A percentile compares a stretch with the other conserved stretches of the same genome.
These are phyloP conservation scores for Hesperophylax magnus DNA, from an alignment of 1,140 invertebrate species.

Conservation along the genomic window DNA sequence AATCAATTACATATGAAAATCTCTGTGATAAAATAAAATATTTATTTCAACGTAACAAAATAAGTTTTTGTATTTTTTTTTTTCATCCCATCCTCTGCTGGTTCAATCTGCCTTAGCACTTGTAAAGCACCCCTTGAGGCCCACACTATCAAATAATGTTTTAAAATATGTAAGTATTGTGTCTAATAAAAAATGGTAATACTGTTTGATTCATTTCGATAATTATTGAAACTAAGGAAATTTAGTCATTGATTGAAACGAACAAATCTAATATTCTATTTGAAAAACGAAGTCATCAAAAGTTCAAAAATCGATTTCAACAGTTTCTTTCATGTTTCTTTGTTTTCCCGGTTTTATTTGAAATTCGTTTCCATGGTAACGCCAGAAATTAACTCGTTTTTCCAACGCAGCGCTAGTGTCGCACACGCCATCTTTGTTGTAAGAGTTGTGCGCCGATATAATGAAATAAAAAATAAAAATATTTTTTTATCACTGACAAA, in stretches of 20 bases:
- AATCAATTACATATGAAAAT: conserved; percentile 52
- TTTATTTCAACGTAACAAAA: conserved; percentile 41
- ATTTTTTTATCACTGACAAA: too few relatives aligned
- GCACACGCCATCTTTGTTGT: conserved; percentile 6
- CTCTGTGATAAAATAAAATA: conserved; percentile 51
- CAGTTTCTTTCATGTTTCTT: too few relatives aligned
- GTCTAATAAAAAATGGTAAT: too few relatives aligned
- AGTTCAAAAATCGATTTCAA: too few relatives aligned
- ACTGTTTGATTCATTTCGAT: too few relatives aligned
- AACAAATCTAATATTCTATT: background rate
- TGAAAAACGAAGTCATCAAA: background rate
- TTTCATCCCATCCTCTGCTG: too few relatives aligned
- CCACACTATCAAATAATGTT: too few relatives aligned
- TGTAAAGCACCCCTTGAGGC: too few relatives aligned
- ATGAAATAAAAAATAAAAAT: background rate
- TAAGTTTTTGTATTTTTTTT: conserved; percentile 14
- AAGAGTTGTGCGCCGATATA: background rate
- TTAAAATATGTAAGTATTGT: too few relatives aligned
- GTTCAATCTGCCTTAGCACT: too few relatives aligned
- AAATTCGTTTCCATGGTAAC: conserved; percentile 28
- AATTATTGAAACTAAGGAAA: background rate
- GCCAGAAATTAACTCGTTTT: background rate
- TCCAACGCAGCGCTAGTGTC: conserved; percentile 16
- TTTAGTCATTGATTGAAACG: too few relatives aligned
- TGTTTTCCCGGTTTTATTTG: background rate